These are phyloP conservation scores for Dermatophagoides farinae DNA, from an alignment of 1,140 invertebrate species.

Conservation along the genomic window DNA sequence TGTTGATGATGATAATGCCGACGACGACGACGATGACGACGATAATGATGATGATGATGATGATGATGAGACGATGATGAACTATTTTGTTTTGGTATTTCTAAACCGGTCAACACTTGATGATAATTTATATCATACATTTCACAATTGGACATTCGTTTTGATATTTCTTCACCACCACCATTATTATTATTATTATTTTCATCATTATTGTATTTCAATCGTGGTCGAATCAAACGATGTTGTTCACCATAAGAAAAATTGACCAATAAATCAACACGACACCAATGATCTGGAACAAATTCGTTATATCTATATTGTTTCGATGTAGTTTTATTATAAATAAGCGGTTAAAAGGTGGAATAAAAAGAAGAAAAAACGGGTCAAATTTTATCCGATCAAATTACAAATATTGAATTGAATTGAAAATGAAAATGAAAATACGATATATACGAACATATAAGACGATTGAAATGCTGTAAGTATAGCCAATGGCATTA, in stretches of 20 bases:
- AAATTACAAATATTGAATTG: not conserved
- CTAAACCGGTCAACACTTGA: not conserved
- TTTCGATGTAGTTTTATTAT: no score
- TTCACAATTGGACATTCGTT: not conserved
- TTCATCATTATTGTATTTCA: not conserved
- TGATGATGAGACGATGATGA: not conserved
- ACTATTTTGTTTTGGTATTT: not conserved
- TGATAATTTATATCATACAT: slow-evolving; percentile 10
- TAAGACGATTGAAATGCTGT: slow-evolving; percentile 4
- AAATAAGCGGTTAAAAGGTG: no score
- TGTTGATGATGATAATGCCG: not conserved
- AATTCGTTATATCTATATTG: not conserved
- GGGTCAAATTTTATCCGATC: no score
- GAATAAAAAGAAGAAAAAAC: no score
- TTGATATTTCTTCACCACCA: no score
- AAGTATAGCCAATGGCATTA: slow-evolving; percentile 6
- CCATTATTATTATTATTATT: no score
- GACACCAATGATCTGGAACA: slow-evolving; percentile 8
- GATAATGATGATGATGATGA: not conserved
- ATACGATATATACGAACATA: not conserved
- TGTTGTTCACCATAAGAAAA: slow-evolving; percentile 10
- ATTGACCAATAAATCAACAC: not conserved
- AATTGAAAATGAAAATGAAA: not conserved
- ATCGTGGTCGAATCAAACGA: slow-evolving; percentile 5
- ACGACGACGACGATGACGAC: not conserved